Evolutionary conservation across 2,888 invertebrate species (phyloP), one percentile per base, ranked within the genome.

Genomic region (Caprella mutica): DNA sequence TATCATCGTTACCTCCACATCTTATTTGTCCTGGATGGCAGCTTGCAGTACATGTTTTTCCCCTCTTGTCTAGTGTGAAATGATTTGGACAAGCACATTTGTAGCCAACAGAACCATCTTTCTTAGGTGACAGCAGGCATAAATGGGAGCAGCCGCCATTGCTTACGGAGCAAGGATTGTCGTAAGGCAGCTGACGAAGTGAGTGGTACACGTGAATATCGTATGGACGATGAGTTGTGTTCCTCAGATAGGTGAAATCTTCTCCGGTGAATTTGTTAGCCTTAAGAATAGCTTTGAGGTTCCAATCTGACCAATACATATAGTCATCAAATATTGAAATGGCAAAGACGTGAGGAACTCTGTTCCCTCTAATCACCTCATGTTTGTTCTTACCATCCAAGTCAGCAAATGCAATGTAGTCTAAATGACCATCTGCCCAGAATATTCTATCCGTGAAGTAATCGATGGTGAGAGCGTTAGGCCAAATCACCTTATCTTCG

Each of bases 371-470:
- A 2, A 93, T 70, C 0, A 86, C 89, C 54, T 85, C 80, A 69
- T 88, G 86, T 3, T 90, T 78, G 70, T 91, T 84, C 65, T 80
- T 81, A 1, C 97, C 97, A 74, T 96, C 91, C 65, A 97, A 78
- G 73, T 96, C 91, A 1, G 90, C 82, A 67, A 86, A 90, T 35
- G 94, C 97, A 52, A 98, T 93, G 70, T 96, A 96, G 72, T 98
- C 94, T 66, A 97, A 78, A 75, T 96, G 96, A 67, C 97, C 97
- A 72, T 98, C 98, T 0, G 96, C 97, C 86, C 90, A 98, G 75
- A 90, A 97, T 43, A 98, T 81, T 68, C 87, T 80, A 68, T 96
- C 90, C 0, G 94, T 90, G 71, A 94, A 90, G 72, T 91, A 96
- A 70, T 98, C 97, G 58, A 98, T 84, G 0, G 97, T 90, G 17